Conservation (phyloP, 1,140 invertebrate genomes). For the Eumeta japonica region DNA sequence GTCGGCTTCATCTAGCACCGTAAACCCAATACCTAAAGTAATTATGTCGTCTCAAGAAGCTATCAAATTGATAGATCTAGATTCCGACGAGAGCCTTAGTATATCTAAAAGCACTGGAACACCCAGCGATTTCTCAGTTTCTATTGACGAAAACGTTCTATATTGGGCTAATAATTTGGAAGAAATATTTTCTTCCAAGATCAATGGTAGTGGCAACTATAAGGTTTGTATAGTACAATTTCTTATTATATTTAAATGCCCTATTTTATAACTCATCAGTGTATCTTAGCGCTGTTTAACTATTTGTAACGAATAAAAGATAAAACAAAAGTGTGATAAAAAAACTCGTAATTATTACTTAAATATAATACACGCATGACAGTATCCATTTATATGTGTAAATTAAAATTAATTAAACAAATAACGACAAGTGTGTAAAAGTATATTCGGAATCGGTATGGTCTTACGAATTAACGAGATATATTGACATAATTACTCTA, state of each 20-base stretch:
- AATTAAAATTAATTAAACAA: too few relatives aligned
- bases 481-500: too few relatives aligned
- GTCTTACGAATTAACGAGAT: too few relatives aligned
- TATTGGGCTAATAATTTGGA: constrained; percentile 84
- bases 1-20: constrained; percentile 62
- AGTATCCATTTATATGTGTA: too few relatives aligned
- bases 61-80: constrained; percentile 72
- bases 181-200: constrained; percentile 68
- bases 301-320: background rate
- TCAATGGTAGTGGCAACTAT: constrained; percentile 54
- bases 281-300: background rate
- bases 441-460: too few relatives aligned
- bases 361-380: background rate
- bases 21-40: constrained; percentile 75
- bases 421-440: too few relatives aligned
- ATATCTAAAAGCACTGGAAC: constrained; percentile 62
- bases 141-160: constrained; percentile 69
- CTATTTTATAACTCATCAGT: background rate
- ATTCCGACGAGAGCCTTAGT: constrained; percentile 60
- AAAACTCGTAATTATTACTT: background rate
- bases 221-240: constrained; percentile 32
- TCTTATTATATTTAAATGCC: background rate
- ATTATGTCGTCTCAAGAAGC: constrained; percentile 71
- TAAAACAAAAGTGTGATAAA: background rate
- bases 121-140: constrained; percentile 63